These are phyloP conservation scores for Pseudotriccus pelzelni DNA, from an alignment of 2,797 vertebrate species.

Conservation along the genomic window DNA sequence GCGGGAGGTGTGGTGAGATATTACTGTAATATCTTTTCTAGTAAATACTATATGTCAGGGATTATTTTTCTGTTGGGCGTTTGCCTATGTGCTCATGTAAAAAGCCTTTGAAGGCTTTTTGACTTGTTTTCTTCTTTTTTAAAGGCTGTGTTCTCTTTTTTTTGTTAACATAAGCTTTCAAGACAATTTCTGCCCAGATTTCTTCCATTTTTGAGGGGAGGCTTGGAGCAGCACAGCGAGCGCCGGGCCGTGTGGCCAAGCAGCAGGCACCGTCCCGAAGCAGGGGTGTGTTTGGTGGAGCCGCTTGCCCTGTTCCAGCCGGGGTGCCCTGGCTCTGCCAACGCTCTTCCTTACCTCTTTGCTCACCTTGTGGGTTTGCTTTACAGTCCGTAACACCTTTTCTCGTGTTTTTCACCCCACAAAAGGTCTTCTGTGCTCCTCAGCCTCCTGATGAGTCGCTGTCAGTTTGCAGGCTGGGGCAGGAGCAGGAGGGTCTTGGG, in stretches of 20 bases:
- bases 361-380: neutral
- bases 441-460: accelerated
- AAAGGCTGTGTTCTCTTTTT: neutral
- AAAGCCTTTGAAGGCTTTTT: slow-evolving; percentile 7
- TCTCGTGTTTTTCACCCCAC: neutral
- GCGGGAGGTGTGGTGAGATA: neutral
- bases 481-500: neutral
- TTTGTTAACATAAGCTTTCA: neutral
- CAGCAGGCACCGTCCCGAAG: accelerated
- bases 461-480: neutral
- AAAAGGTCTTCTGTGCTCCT: neutral
- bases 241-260: accelerated
- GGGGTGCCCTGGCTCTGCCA: neutral
- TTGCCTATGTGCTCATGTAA: neutral
- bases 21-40: neutral
- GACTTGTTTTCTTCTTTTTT: neutral
- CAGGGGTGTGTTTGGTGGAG: neutral
- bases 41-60: neutral
- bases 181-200: neutral
- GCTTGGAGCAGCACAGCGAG: accelerated
- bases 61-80: neutral
- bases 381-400: neutral
- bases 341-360: neutral
- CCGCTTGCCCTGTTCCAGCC: accelerated
- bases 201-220: neutral